Base-by-base conservation (phyloP, 1,140 invertebrate genomes). In the Sycophaga agraensis region DNA sequence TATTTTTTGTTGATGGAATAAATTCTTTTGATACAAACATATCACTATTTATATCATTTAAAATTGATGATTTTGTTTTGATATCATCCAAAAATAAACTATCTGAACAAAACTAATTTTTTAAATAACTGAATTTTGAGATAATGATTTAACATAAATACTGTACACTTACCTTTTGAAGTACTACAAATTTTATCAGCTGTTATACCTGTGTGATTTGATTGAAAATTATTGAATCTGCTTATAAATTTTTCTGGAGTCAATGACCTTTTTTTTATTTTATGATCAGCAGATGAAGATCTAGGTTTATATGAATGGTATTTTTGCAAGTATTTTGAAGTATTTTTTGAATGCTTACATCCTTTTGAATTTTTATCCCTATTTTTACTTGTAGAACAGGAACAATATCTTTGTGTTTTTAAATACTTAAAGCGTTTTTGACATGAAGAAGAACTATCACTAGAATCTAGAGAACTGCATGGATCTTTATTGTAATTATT, bases 11-110 rank as follows among this genome's bases (percentile, higher is more conserved):
- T 2, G 76, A 74, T 0, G 74, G 76, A 4, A 68, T 50, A 63
- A 82, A 82, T 48, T 75, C 71, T 55, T 80, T 81, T 14, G 71
- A 78, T 24, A 71, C 68, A 62, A 82, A 82, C 50, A 73, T 70
- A 50, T 79, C 74, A 1, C 75, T 68, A 66, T 82, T 82, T 35
- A 82, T 81, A 68, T 82, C 80, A 1, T 81, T 76, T 5, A 81
- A 63, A 22, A 75, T 42, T 24, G 68, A 56, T 26, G 66, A 63
- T 53, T 74, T 73, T 43, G 77, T 73, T 67, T 72, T 77, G 34
- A 72, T 75, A 37, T 76, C 78, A 17, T 75, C 76, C 16, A 37
- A 28, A 1, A 69, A 55, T 67, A 79, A 78, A 46, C 77, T 78
- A 66, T 77, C 78, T 82, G 49, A 43, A 48, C 14, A 46, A 12